Evolutionary conservation across 2,797 vertebrate genomes (phyloP).

Genomic region (Parauchenoglanis ngamensis): DNA sequence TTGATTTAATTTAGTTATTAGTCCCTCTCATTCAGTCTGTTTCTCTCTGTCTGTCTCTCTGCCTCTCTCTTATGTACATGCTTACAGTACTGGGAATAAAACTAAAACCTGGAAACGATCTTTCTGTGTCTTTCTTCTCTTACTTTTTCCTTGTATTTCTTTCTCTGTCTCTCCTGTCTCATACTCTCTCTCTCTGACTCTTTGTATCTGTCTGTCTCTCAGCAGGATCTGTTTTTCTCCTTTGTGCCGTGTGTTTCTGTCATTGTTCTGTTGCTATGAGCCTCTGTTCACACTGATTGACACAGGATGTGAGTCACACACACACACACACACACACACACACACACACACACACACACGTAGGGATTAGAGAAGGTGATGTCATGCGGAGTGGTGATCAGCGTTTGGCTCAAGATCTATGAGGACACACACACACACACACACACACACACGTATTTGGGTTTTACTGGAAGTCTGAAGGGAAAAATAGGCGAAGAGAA

Average conservation of each 20-base stretch:
- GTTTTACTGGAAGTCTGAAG: conserved; percentile 63
- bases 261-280: conserved; percentile 27
- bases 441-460: conserved; percentile 32
- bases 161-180: background rate
- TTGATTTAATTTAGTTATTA: background rate
- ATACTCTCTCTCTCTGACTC: background rate
- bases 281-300: conserved; percentile 36
- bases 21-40: background rate
- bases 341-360: conserved; percentile 8
- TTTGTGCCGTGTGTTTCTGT: conserved; percentile 25
- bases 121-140: conserved; percentile 41
- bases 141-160: background rate
- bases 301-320: conserved; percentile 45
- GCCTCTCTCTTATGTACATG: background rate
- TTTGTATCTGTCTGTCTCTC: background rate
- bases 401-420: conserved; percentile 21
- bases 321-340: conserved; percentile 13
- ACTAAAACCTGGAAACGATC: conserved; percentile 71
- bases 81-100: conserved; percentile 9
- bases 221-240: conserved; percentile 28
- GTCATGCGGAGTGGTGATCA: conserved; percentile 29
- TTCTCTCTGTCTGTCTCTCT: background rate
- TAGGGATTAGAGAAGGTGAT: conserved; percentile 15
- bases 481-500: conserved; percentile 67
- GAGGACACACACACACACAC: conserved; percentile 18